Evolutionary conservation across 2,888 invertebrate species (phyloP).

Genomic region (Melieria omissa): DNA sequence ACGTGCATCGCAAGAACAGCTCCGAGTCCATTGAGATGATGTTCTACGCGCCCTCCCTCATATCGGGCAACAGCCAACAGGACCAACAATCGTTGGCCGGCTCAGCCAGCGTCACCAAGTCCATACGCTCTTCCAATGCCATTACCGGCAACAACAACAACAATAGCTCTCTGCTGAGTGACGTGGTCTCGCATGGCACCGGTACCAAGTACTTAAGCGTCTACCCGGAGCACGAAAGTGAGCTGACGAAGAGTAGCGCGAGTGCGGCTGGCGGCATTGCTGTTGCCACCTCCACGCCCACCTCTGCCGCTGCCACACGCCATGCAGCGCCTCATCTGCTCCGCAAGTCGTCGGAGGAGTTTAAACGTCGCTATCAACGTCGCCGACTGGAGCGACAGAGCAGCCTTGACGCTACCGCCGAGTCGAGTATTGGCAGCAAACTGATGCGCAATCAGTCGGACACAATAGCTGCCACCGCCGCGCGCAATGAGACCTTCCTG

Average conservation of each 20-base stretch:
- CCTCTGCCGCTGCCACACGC: conserved; percentile 37
- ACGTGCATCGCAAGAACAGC: conserved; percentile 92
- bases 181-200: neutral
- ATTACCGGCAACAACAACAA: conserved; percentile 14
- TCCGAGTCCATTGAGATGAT: conserved; percentile 87
- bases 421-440: conserved; percentile 51
- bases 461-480: conserved; percentile 42
- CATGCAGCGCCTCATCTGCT: conserved; percentile 52
- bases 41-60: conserved; percentile 67
- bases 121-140: conserved; percentile 52
- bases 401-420: conserved; percentile 59
- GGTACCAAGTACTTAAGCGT: conserved; percentile 59
- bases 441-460: conserved; percentile 60
- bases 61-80: conserved; percentile 58
- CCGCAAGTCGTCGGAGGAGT: conserved; percentile 58
- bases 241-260: conserved; percentile 37
- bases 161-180: neutral
- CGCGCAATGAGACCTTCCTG: conserved; percentile 53
- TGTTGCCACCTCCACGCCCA: conserved; percentile 2
- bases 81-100: conserved; percentile 61
- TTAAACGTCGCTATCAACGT: conserved; percentile 55
- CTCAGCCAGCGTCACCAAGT: conserved; percentile 56
- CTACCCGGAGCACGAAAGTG: conserved; percentile 56
- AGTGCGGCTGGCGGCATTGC: conserved; percentile 26
- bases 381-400: conserved; percentile 60